phyloP scores from a whole-genome alignment of 2,888 invertebrate species.

The Pachydiplax longipennis region DNA sequence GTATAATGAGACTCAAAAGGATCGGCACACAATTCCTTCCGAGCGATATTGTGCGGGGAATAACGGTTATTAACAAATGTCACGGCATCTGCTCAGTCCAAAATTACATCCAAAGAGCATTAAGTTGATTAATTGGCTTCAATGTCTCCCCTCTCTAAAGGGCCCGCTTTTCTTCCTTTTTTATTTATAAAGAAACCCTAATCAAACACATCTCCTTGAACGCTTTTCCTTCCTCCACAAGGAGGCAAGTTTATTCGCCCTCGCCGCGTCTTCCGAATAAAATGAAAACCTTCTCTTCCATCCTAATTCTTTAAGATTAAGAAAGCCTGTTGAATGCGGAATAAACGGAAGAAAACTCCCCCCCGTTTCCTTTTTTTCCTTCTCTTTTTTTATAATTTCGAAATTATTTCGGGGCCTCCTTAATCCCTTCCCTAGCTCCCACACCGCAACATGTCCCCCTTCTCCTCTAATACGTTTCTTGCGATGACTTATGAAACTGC shows the following conservation, averaged over 20 bases:
- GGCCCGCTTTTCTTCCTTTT: neutral
- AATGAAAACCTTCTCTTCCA: neutral
- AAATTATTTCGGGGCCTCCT: neutral
- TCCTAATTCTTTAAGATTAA: constrained; percentile 34
- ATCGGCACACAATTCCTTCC: neutral
- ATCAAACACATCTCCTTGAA: constrained; percentile 6
- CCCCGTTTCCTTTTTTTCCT: neutral
- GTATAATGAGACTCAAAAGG: neutral
- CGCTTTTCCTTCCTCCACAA: neutral
- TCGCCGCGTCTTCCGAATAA: neutral
- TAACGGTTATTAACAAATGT: neutral
- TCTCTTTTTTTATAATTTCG: neutral
- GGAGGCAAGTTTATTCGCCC: neutral
- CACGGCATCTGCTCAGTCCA: neutral
- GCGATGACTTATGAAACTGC: neutral
- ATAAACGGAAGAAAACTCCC: neutral
- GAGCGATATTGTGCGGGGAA: neutral
- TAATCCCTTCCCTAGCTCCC: neutral
- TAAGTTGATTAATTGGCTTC: neutral
- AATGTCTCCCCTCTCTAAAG: neutral
- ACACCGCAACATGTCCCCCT: neutral
- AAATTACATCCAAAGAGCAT: neutral
- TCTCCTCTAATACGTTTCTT: neutral
- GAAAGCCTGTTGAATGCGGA: constrained; percentile 33
- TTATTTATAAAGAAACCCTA: constrained; percentile 2